Evolutionary conservation across 2,113 vertebrate species (phyloP).

Genomic region (Syngnathus floridae): DNA sequence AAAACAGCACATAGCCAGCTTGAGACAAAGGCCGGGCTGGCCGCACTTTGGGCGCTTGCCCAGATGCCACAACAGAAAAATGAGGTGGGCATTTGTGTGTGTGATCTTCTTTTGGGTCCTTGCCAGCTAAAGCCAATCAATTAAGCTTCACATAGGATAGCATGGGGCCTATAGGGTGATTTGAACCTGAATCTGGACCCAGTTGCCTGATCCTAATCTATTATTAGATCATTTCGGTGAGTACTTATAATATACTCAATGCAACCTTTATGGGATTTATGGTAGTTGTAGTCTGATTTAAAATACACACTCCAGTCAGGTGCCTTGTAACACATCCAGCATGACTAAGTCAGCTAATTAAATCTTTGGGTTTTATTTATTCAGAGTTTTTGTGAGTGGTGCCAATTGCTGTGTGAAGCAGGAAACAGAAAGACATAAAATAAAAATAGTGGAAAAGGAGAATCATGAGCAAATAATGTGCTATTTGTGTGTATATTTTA

Average conservation of each 20-base stretch:
- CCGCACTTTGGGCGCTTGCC: slow-evolving; percentile 62
- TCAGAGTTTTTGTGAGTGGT: not conserved
- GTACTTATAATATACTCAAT: not conserved
- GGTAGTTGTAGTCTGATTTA: not conserved
- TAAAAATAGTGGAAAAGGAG: too few species aligned
- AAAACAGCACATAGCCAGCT: slow-evolving; percentile 73
- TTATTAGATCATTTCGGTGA: not conserved
- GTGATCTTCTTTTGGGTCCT: slow-evolving; percentile 33
- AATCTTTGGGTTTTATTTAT: not conserved
- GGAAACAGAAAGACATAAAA: not conserved
- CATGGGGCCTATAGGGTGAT: not conserved
- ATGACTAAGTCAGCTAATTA: not conserved
- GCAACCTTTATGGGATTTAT: not conserved
- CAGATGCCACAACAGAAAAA: slow-evolving; percentile 33
- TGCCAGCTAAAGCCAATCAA: slow-evolving; percentile 37
- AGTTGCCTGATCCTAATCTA: not conserved
- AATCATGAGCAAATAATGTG: too few species aligned
- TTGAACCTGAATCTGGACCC: not conserved
- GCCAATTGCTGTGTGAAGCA: not conserved
- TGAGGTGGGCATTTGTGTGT: slow-evolving; percentile 19
- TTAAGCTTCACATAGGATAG: slow-evolving; percentile 1
- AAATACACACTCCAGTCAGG: not conserved
- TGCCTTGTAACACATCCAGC: not conserved
- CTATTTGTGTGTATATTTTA: not conserved
- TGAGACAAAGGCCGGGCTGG: slow-evolving; percentile 63